Percentiles rank a stretch among this genome's conserved stretches.
Evolutionary conservation across 1,140 invertebrate species (phyloP).

Genomic region (Copidosoma floridanum): DNA sequence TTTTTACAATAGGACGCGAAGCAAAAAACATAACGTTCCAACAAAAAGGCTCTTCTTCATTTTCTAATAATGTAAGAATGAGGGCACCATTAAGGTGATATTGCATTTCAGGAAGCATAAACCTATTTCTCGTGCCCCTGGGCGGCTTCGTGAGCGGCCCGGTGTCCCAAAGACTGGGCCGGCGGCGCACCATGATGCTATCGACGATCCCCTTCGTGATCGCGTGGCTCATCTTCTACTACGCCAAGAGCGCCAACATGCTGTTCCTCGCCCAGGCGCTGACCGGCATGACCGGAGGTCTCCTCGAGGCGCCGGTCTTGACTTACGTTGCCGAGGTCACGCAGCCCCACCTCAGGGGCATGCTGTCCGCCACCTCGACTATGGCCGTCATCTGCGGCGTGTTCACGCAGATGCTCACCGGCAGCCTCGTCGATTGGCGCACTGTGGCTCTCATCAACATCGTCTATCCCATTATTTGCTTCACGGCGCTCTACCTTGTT

Average conservation of each 20-base stretch:
- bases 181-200: conserved; percentile 70
- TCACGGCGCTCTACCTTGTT: conserved; percentile 65
- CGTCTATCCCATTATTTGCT: conserved; percentile 64
- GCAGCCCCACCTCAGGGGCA: conserved; percentile 72
- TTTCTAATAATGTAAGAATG: no score
- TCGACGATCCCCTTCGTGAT: conserved; percentile 70
- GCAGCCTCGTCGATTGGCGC: conserved; percentile 68
- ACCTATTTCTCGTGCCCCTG: conserved; percentile 72
- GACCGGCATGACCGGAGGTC: conserved; percentile 70
- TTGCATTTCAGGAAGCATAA: conserved; percentile 73
- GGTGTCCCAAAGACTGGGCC: conserved; percentile 67
- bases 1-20: no score
- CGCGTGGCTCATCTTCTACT: conserved; percentile 72
- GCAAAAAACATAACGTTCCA: no score
- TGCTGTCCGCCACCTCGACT: conserved; percentile 70
- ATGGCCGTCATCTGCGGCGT: conserved; percentile 72
- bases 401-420: conserved; percentile 69
- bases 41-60: no score
- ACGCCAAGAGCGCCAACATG: conserved; percentile 59
- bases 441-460: conserved; percentile 68
- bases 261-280: conserved; percentile 67
- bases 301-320: conserved; percentile 76
- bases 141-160: conserved; percentile 72
- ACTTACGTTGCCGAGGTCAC: conserved; percentile 81
- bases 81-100: no score